Evolutionary conservation across 2,797 vertebrate species (phyloP), one percentile per base, ranked within the genome.

Genomic region (Enteromius radiatus): DNA sequence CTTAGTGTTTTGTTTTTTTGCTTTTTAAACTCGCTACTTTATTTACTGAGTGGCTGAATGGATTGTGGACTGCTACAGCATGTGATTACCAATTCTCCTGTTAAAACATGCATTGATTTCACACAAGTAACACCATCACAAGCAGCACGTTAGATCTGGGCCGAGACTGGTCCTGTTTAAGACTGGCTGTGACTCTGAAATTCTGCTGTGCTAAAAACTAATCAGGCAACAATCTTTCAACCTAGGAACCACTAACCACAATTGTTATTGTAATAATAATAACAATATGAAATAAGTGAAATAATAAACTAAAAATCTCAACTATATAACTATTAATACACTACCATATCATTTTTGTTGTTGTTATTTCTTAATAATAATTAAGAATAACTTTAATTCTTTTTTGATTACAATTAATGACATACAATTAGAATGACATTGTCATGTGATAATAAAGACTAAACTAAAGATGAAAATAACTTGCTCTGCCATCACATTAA

Each of bases 41-140:
- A 41, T 84, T 82, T 63, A 71, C 86, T 88, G 79, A 89, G 84
- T 80, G 74, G 49, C 76, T 28, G 85, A 91, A 85, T 88, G 88
- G 92, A 91, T 87, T 84, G 86, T 86, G 74, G 31, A 76, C 80
- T 38, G 83, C 82, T 82, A 85, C 81, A 76, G 78, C 77, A 83
- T 84, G 83, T 83, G 84, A 85, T 86, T 90, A 86, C 84, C 79
- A 86, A 85, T 88, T 85, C 86, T 86, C 86, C 89, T 85, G 88
- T 90, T 91, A 89, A 87, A 91, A 90, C 90, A 90, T 83, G 75
- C 88, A 83, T 85, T 89, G 89, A 87, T 87, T 91, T 91, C 85
- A 86, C 88, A 92, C 89, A 91, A 88, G 89, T 90, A 91, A 81
- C 83, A 82, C 69, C 69, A 82, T 91, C 86, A 88, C 84, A 81